These are phyloP conservation scores for Dynastes maya DNA, from an alignment of 2,888 invertebrate species.

Conservation along the genomic window DNA sequence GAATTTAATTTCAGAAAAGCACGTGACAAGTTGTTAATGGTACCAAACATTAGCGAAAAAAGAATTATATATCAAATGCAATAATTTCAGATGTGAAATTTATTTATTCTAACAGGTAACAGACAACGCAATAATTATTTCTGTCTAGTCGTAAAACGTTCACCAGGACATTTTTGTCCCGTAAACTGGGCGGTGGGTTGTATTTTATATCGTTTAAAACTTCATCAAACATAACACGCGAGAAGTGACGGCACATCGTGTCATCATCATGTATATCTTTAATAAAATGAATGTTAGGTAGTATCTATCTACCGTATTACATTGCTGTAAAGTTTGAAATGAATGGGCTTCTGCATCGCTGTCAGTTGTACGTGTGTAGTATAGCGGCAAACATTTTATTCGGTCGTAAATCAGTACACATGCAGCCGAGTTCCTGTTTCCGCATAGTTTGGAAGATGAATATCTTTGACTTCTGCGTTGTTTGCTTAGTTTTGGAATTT, in stretches of 20 bases:
- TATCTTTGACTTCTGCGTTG: not conserved
- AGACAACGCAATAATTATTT: too few species aligned
- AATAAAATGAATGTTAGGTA: not conserved
- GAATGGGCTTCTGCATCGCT: not conserved
- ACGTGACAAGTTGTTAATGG: too few species aligned
- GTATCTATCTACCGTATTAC: not conserved
- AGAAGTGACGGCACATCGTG: not conserved
- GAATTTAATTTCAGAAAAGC: too few species aligned
- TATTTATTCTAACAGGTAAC: not conserved
- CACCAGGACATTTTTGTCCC: too few species aligned
- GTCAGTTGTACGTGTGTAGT: not conserved
- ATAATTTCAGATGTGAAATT: not conserved
- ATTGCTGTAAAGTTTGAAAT: not conserved
- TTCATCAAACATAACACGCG: not conserved
- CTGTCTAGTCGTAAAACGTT: too few species aligned
- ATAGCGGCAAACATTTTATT: not conserved
- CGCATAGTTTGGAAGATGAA: slow-evolving; percentile 13
- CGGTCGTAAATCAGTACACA: not conserved
- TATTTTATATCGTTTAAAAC: not conserved
- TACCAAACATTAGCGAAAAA: not conserved
- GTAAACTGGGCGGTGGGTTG: not conserved
- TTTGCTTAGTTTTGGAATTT: not conserved
- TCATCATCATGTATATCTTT: not conserved
- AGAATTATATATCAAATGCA: not conserved
- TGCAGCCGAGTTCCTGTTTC: not conserved